Evolutionary conservation across 2,797 vertebrate species (phyloP).

Genomic region (Anolis apletophallus): DNA sequence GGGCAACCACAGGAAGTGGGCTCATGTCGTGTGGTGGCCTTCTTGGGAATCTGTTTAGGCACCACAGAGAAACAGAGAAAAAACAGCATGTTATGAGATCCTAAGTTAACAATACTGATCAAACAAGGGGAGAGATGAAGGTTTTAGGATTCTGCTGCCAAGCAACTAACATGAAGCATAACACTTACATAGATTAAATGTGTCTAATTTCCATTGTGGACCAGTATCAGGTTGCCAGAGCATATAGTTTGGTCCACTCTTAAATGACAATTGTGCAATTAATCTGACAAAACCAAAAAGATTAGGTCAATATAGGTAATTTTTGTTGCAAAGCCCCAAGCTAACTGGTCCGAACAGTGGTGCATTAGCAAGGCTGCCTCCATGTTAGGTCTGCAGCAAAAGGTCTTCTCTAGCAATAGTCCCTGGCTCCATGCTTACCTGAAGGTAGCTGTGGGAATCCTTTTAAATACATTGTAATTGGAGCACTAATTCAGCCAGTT

Average conservation of each 20-base stretch:
- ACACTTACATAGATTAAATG: background rate
- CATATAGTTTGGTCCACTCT: background rate
- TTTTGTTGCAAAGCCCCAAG: background rate
- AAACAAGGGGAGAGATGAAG: background rate
- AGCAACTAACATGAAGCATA: background rate
- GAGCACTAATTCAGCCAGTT: background rate
- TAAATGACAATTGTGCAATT: background rate
- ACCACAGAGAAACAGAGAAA: too few relatives aligned
- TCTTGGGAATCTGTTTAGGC: too few relatives aligned
- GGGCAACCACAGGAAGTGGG: too few relatives aligned
- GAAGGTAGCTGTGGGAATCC: background rate
- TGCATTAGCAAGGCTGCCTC: background rate
- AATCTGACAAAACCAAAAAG: background rate
- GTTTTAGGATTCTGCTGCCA: background rate
- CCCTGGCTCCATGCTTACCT: background rate
- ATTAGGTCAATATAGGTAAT: background rate
- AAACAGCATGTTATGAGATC: too few relatives aligned
- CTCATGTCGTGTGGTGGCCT: too few relatives aligned
- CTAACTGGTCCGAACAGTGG: background rate
- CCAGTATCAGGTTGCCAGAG: background rate
- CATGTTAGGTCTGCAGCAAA: background rate
- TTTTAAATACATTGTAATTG: slow-evolving; percentile 1
- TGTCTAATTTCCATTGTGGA: too few relatives aligned
- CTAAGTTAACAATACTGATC: background rate
- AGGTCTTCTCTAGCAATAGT: background rate